Percentiles rank a stretch among this genome's conserved stretches.
phyloP scores from a whole-genome alignment of 1,140 invertebrate genomes.

The roundworm (Caenorhabditis elegans) region WBcel235 BX284605.5:9069001-9069500 shows the following conservation, averaged over 20 bases:
- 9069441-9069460: no score
- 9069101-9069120: not conserved
- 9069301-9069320: not conserved
- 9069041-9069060: constrained; percentile 15
- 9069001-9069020: not conserved
- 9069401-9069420: no score
- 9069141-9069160: not conserved
- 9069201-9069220: not conserved
- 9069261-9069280: constrained; percentile 2
- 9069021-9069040: constrained; percentile 25
- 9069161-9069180: not conserved
- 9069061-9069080: not conserved
- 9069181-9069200: not conserved
- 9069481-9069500: no score
- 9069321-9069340: not conserved
- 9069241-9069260: not conserved
- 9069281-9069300: constrained; percentile 5
- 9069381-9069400: no score
- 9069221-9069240: not conserved
- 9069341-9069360: no score
- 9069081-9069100: constrained; percentile 15
- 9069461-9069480: no score
- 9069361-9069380: no score
- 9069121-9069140: not conserved
- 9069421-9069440: no score